Evolutionary conservation across 1,140 invertebrate genomes (phyloP), one percentile per base, ranked within the genome.

Genomic region (Drosophila rufa): DNA sequence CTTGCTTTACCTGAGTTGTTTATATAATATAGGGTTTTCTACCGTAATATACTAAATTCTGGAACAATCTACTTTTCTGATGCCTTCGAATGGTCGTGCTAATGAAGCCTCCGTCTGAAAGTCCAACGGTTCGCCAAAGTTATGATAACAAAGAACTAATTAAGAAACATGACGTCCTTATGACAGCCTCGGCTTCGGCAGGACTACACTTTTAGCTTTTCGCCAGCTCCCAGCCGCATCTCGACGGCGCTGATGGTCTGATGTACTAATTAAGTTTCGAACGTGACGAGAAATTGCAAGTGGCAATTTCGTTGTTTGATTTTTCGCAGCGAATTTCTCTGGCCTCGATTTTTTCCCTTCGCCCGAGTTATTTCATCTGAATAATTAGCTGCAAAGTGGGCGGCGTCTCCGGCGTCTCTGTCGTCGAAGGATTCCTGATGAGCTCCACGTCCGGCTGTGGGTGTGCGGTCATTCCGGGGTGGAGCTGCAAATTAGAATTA

Each of bases 231-330:
- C 55, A 47, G 51, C 70, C 50, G 53, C 55, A 57, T 47, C 66
- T 77, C 70, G 4, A 38, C 62, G 38, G 51, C 70, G 79, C 71
- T 89, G 84, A 89, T 87, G 81, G 79, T 67, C 84, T 89, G 85
- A 90, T 89, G 85, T 90, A 90, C 85, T 89, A 89, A 89, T 89
- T 89, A 89, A 85, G 85, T 89, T 90, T 90, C 80, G 85, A 81
- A 89, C 85, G 85, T 89, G 85, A 89, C 85, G 79, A 90, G 85
- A 89, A 89, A 89, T 90, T 73, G 85, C 81, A 85, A 89, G 85
- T 90, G 78, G 85, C 85, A 81, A 89, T 89, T 85, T 90, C 85
- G 79, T 79, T 85, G 85, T 90, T 89, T 89, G 85, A 89, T 89
- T 89, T 89, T 89, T 76, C 86, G 62, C 75, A 79, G 62, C 65